phyloP scores from a whole-genome alignment of 2,888 invertebrate genomes.

The Marronus borbonicus region DNA sequence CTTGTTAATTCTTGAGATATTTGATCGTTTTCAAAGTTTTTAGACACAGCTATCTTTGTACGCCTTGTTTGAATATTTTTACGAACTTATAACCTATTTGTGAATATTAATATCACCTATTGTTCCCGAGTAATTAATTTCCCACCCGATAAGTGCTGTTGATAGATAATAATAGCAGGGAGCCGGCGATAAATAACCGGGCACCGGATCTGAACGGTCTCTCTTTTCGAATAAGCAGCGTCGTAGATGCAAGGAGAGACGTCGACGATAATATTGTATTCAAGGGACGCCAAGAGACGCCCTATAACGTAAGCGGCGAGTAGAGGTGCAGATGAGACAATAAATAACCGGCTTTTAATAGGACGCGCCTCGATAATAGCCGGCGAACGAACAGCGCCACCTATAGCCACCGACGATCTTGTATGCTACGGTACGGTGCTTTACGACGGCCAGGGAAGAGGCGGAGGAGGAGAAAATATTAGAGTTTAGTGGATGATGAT shows the following conservation, averaged over 20 bases:
- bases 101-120: background rate
- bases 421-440: slow-evolving; percentile 16
- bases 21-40: too few relatives aligned
- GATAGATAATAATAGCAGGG: slow-evolving; percentile 31
- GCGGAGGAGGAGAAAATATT: slow-evolving; percentile 23
- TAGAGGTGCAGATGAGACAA: slow-evolving; percentile 52
- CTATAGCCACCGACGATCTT: slow-evolving; percentile 3
- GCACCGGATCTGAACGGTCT: slow-evolving; percentile 4
- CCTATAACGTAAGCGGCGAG: slow-evolving; percentile 11
- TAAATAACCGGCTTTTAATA: slow-evolving; percentile 52
- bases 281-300: slow-evolving; percentile 1
- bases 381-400: slow-evolving; percentile 55
- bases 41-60: too few relatives aligned
- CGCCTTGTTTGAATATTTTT: background rate
- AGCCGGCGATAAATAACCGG: slow-evolving; percentile 28
- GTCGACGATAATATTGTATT: slow-evolving; percentile 23
- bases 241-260: background rate
- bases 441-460: too few relatives aligned
- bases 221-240: slow-evolving; percentile 17
- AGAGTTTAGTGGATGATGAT: slow-evolving; percentile 55
- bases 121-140: slow-evolving; percentile 23
- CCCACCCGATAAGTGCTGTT: slow-evolving; percentile 26
- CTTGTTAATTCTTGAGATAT: too few relatives aligned
- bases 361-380: slow-evolving; percentile 50
- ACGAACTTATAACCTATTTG: background rate